Base-by-base conservation (phyloP, 2,797 vertebrate genomes). In the Acipenser oxyrinchus region DNA sequence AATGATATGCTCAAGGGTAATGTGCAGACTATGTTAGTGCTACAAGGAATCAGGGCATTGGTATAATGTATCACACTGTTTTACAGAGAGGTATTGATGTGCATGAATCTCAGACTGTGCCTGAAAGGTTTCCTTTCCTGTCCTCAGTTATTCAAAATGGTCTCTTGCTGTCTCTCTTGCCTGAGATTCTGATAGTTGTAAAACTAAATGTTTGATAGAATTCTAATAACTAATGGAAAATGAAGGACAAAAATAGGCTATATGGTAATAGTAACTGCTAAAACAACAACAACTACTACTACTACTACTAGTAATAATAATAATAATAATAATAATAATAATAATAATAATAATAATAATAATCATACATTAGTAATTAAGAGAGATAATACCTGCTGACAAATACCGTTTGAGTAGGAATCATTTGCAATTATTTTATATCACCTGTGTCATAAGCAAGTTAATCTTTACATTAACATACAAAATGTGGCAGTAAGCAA, bases 1-100 rank as follows among this genome's bases (percentile, higher is more conserved):
- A 72, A 72, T 76, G 51, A 23, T 23, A 10, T 60, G 76, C 76
- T 84, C 82, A 84, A 84, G 83, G 87, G 81, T 82, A 84, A 86
- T 77, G 84, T 83, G 83, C 83, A 75, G 78, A 77, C 68, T 75
- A 78, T 82, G 81, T 77, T 63, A 74, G 63, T 68, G 68, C 80
- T 78, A 84, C 82, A 72, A 78, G 11, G 50, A 81, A 72, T 79
- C 82, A 71, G 81, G 59, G 51, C n/a, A 48, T 6, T 9, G 23
- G 53, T 49, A 53, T 58, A 6, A 68, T 62, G 50, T 53, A 50
- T 63, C 10, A 50, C 51, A 48, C 61, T 62, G 1, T 18, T 57
- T 52, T 10, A 15, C 49, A 57, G 62, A 51, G 23, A 62, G 69
- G 59, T 50, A 58, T 12, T 58, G 55, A 11, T 10, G 55, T 11